phyloP scores from a whole-genome alignment of 2,888 invertebrate genomes.

The Apotomis turbidana region DNA sequence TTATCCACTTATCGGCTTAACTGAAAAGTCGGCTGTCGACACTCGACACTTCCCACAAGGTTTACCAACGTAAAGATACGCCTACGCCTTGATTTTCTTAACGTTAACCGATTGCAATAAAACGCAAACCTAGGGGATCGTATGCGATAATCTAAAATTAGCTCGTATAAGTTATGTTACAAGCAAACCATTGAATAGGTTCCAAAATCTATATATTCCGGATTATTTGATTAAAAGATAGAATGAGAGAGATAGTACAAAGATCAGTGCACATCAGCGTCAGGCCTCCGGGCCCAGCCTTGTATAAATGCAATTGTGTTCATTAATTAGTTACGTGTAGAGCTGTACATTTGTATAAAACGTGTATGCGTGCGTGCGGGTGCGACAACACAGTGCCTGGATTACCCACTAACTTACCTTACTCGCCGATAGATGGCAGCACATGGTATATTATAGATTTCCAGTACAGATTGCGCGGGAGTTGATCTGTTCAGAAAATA shows the following conservation, averaged over 20 bases:
- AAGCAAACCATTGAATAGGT: neutral
- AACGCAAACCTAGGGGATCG: too few species aligned
- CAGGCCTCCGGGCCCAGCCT: slow-evolving; percentile 27
- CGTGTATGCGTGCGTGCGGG: slow-evolving; percentile 46
- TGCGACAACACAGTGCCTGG: slow-evolving; percentile 51
- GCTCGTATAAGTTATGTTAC: too few species aligned
- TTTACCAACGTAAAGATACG: too few species aligned
- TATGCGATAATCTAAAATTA: too few species aligned
- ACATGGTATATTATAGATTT: slow-evolving; percentile 1
- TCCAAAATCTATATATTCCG: neutral
- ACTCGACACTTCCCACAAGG: too few species aligned
- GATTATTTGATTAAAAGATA: neutral
- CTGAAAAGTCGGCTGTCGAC: too few species aligned
- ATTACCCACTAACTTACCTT: slow-evolving; percentile 46
- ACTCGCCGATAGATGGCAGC: slow-evolving; percentile 41
- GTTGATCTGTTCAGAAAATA: neutral
- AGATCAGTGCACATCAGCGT: slow-evolving; percentile 18
- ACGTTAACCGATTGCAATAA: too few species aligned
- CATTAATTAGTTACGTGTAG: slow-evolving; percentile 67
- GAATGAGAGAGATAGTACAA: neutral
- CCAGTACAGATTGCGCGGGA: neutral
- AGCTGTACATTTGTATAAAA: slow-evolving; percentile 72
- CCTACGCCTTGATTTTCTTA: too few species aligned
- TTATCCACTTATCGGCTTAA: too few species aligned
- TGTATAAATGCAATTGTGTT: slow-evolving; percentile 68